Conservation (phyloP, 2,888 invertebrate genomes). For the Drosophila pegasa region DNA sequence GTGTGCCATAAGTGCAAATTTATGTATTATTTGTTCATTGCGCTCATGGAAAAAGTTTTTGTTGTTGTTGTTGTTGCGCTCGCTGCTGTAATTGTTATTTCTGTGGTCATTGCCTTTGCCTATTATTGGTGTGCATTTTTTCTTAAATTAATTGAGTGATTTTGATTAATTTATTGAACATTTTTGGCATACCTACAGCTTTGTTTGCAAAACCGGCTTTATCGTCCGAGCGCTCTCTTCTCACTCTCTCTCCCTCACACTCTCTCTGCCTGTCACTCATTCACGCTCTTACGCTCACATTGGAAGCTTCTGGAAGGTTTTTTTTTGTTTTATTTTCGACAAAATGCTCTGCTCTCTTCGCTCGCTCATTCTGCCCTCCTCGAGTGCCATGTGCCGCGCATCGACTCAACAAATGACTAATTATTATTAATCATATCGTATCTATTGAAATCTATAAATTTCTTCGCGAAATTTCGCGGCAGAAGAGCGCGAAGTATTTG, state of each 20-base stretch:
- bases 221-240: constrained; percentile 8
- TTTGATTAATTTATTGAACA: constrained; percentile 51
- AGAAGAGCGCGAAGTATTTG: constrained; percentile 7
- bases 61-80: neutral
- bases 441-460: constrained; percentile 34
- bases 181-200: constrained; percentile 48
- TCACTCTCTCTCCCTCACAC: constrained; percentile 1
- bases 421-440: constrained; percentile 45
- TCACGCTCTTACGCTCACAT: constrained; percentile 44
- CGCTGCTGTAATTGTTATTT: neutral
- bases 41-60: constrained; percentile 11
- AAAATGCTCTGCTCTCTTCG: constrained; percentile 23
- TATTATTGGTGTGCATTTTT: constrained; percentile 23
- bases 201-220: constrained; percentile 64
- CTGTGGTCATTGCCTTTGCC: constrained; percentile 28
- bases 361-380: constrained; percentile 4
- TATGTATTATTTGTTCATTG: constrained; percentile 2
- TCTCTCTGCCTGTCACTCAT: constrained; percentile 17
- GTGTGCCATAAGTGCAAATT: constrained; percentile 27
- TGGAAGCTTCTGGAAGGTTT: constrained; percentile 67
- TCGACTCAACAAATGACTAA: constrained; percentile 34
- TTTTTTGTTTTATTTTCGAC: constrained; percentile 36
- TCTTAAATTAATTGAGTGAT: constrained; percentile 40
- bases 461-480: constrained; percentile 8
- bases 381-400: constrained; percentile 37